Evolutionary conservation across 2,113 vertebrate species (phyloP), one percentile per base, ranked within the genome.

Genomic region (Burhinus oedicnemus): DNA sequence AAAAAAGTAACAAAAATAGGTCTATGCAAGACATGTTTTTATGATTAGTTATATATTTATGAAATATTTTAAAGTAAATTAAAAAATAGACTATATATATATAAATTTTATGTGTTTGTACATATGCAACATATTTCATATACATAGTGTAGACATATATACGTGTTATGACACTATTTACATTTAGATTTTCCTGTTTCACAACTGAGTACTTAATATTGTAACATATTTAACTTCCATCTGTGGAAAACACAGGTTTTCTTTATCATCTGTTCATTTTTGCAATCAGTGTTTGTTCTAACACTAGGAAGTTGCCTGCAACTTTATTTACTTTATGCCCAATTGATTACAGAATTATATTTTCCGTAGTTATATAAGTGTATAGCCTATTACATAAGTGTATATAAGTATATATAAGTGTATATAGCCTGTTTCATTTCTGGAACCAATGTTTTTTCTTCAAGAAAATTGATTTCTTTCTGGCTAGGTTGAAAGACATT

Each of bases 281-380:
- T 83, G 9, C 7, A 36, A 8, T 36, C 34, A 80, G 4, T 72
- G 11, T 58, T 77, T 84, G 1, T 64, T 95, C 8, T 68, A 64
- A 70, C 30, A 74, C 21, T 45, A 65, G 9, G 15, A 77, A 61
- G 4, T 27, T 64, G 2, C 23, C 18, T 45, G 9, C 8, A 80
- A 87, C 16, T n/a, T 17, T 75, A 34, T 6, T 42, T 44, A 14
- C 0, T 1, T 70, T 75, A 23, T 4, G 49, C 1, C 3, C 0
- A 70, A 34, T 13, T 61, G 4, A 77, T 61, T 61, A 81, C 29
- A 61, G 17, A 54, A 55, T n/a, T 51, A 2, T 19, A n/a, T 57
- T 68, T 90, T 57, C 29, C 51, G 5, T 30, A 66, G 9, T 68
- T 92, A 17, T 10, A 14, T 12, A 64, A 44, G 19, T n/a, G 36